These are phyloP conservation scores for Neodon shergylaensis DNA, from an alignment of 2,113 vertebrate genomes.

Conservation along the genomic window DNA sequence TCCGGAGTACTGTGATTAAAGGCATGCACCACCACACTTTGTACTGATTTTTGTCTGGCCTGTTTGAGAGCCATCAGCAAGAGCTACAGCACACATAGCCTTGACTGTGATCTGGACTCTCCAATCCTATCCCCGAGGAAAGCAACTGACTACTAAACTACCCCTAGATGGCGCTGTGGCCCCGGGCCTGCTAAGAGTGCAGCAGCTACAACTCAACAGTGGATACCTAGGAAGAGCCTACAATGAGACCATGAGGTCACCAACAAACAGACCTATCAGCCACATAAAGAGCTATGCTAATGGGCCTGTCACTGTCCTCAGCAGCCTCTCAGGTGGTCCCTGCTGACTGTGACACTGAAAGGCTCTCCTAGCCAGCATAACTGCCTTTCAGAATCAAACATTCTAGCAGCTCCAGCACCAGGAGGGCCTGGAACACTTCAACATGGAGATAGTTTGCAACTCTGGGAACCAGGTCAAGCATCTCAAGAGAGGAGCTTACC, in stretches of 20 bases:
- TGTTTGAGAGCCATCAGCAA: background rate
- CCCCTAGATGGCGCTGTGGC: background rate
- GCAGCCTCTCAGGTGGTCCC: background rate
- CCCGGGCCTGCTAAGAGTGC: background rate
- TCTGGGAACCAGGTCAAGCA: background rate
- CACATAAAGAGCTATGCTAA: background rate
- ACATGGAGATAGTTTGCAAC: background rate
- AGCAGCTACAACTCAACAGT: background rate
- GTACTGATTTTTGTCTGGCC: background rate
- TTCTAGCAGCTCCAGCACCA: background rate
- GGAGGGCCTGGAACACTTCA: background rate
- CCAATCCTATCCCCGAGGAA: background rate
- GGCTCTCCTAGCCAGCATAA: background rate
- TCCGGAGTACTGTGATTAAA: background rate
- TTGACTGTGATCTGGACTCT: background rate
- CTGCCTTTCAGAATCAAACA: background rate
- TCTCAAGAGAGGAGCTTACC: background rate
- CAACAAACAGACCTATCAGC: background rate
- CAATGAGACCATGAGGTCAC: background rate
- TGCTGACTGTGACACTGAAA: background rate
- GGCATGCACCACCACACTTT: background rate
- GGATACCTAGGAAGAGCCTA: background rate
- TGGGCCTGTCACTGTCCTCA: background rate
- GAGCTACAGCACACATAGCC: background rate
- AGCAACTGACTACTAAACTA: background rate